These are phyloP conservation scores for Ophion ellenae DNA, from an alignment of 2,888 invertebrate species.

Conservation along the genomic window DNA sequence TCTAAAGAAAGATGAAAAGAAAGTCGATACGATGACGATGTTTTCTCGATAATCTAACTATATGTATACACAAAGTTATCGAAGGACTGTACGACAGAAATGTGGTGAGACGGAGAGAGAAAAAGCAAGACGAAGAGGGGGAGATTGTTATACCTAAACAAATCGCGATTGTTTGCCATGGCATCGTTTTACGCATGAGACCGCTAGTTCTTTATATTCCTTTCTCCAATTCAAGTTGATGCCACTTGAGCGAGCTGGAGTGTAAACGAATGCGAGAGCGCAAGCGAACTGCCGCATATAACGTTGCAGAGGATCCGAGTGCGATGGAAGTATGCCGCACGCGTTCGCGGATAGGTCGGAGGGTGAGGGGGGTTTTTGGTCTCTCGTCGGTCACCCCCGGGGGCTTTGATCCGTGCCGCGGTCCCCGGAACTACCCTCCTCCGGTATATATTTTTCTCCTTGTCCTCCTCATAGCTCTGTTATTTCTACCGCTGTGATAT, in stretches of 20 bases:
- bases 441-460: constrained; percentile 62
- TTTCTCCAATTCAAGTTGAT: constrained; percentile 81
- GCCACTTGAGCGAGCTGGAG: constrained; percentile 83
- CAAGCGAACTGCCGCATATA: constrained; percentile 57
- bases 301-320: constrained; percentile 43
- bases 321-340: constrained; percentile 58
- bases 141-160: constrained; percentile 83
- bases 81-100: background rate
- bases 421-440: constrained; percentile 75
- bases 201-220: constrained; percentile 82
- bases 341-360: constrained; percentile 67
- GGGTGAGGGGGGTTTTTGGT: constrained; percentile 44
- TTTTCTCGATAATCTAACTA: constrained; percentile 16
- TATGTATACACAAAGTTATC: background rate
- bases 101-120: constrained; percentile 12
- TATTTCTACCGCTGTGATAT: constrained; percentile 59
- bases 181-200: constrained; percentile 84
- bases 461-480: constrained; percentile 69
- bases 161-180: constrained; percentile 83
- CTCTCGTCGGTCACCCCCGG: constrained; percentile 76
- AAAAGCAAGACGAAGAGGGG: background rate
- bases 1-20: constrained; percentile 6
- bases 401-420: constrained; percentile 82
- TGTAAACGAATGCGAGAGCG: constrained; percentile 76
- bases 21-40: constrained; percentile 6